Conservation (phyloP, 2,888 invertebrate genomes). For the Sclerodermus sp. region DNA sequence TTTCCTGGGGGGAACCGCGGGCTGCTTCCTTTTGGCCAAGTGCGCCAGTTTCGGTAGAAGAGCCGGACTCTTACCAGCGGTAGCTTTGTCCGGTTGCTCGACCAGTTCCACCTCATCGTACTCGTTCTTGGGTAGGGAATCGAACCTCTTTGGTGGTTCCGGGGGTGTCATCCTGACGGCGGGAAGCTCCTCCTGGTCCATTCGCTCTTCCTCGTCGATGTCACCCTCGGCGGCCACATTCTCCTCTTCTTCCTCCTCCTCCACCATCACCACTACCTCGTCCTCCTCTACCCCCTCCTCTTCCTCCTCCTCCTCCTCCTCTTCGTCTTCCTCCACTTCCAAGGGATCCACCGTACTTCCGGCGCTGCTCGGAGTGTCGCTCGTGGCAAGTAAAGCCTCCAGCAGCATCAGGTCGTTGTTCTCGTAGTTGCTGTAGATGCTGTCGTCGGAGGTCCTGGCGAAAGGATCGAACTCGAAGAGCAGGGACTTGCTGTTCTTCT, state of each 20-base stretch:
- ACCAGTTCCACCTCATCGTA: constrained; percentile 46
- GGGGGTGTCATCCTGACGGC: constrained; percentile 60
- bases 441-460: constrained; percentile 31
- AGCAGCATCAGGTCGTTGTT: constrained; percentile 68
- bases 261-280: constrained; percentile 38
- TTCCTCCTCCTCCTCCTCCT: constrained; percentile 57
- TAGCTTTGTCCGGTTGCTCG: constrained; percentile 24
- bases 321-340: constrained; percentile 57
- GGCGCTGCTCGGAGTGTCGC: constrained; percentile 67
- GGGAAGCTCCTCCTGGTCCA: constrained; percentile 43
- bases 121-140: constrained; percentile 65
- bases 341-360: constrained; percentile 54
- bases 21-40: constrained; percentile 49
- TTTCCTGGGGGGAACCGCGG: constrained; percentile 44
- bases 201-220: constrained; percentile 55
- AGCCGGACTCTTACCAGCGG: constrained; percentile 40
- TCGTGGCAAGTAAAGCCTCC: constrained; percentile 70
- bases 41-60: constrained; percentile 43
- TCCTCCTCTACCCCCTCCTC: constrained; percentile 55
- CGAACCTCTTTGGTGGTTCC: constrained; percentile 66
- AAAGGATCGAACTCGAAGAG: constrained; percentile 47
- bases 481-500: constrained; percentile 41
- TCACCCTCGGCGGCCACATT: constrained; percentile 57
- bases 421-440: constrained; percentile 49
- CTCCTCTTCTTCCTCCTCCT: constrained; percentile 49